Evolutionary conservation across 2,888 invertebrate genomes (phyloP).

Genomic region (Busseola fusca): DNA sequence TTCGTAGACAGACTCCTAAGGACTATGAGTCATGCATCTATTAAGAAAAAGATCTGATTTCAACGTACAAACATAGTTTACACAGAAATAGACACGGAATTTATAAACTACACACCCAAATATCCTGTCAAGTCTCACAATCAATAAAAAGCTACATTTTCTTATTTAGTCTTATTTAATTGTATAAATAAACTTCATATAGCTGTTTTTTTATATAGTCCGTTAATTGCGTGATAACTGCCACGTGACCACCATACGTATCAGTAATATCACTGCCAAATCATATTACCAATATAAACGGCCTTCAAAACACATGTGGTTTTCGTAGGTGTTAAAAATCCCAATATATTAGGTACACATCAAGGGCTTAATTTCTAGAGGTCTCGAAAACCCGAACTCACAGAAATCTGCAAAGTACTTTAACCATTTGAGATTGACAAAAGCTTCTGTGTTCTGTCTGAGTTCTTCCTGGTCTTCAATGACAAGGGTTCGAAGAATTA

Average conservation of each 20-base stretch:
- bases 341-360: neutral
- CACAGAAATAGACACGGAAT: slow-evolving; percentile 22
- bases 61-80: slow-evolving; percentile 7
- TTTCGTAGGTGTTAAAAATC: slow-evolving; percentile 12
- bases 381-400: neutral
- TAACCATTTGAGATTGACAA: too few relatives aligned
- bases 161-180: neutral
- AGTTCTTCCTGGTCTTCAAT: neutral
- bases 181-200: neutral
- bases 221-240: slow-evolving; percentile 8
- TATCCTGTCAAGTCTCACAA: neutral
- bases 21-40: slow-evolving; percentile 37
- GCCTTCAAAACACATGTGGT: slow-evolving; percentile 29
- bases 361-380: neutral
- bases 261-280: slow-evolving; percentile 45
- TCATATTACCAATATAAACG: slow-evolving; percentile 38
- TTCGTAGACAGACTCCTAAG: slow-evolving; percentile 21
- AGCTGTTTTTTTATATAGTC: slow-evolving; percentile 8
- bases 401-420: too few relatives aligned
- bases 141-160: neutral
- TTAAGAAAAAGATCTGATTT: slow-evolving; percentile 38
- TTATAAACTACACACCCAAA: slow-evolving; percentile 11
- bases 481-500: neutral
- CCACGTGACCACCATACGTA: slow-evolving; percentile 32
- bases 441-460: neutral